A percentile compares a stretch with the other conserved stretches of the same genome.
Conservation (phyloP, 2,113 vertebrate genomes). For the Pristiophorus japonicus region DNA sequence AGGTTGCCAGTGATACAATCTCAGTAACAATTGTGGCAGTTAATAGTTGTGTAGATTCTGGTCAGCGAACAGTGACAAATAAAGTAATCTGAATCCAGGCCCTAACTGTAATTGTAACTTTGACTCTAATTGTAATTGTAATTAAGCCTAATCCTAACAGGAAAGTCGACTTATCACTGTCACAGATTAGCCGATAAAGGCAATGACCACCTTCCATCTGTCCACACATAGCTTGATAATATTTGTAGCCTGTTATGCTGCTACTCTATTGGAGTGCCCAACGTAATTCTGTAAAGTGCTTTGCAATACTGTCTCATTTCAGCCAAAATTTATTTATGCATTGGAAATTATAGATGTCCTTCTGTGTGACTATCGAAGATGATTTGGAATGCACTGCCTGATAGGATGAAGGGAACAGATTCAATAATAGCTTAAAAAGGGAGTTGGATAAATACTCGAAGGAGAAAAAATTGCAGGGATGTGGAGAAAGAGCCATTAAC, state of each 20-base stretch:
- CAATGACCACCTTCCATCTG: not conserved
- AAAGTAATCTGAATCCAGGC: not conserved
- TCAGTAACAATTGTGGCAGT: not conserved
- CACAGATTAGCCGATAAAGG: not conserved
- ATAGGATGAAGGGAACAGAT: not conserved
- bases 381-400: not conserved
- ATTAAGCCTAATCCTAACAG: not conserved
- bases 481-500: not conserved
- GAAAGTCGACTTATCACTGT: too few species aligned
- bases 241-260: not conserved
- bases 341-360: not conserved
- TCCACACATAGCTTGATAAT: not conserved
- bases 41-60: not conserved
- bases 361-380: not conserved
- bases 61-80: not conserved
- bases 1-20: not conserved
- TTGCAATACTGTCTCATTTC: not conserved
- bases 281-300: not conserved
- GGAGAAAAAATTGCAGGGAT: not conserved
- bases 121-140: conserved; percentile 18
- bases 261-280: not conserved
- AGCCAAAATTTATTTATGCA: not conserved
- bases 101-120: conserved; percentile 7
- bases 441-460: not conserved
- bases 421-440: not conserved